Percentiles rank a stretch among this genome's conserved stretches.
Evolutionary conservation across 2,888 invertebrate species (phyloP).

Genomic region (Chymomyza caudatula): DNA sequence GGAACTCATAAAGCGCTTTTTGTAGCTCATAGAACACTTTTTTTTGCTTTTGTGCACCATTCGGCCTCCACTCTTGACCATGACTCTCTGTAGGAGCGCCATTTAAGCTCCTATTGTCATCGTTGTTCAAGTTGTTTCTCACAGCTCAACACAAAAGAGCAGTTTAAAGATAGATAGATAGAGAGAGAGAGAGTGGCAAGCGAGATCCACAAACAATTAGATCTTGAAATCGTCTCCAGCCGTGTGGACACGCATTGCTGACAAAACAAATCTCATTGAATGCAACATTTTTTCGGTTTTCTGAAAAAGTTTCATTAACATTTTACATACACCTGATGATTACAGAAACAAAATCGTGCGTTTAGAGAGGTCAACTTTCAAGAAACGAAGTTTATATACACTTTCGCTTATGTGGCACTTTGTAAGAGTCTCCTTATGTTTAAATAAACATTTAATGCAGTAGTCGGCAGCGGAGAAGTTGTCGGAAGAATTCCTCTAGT

Average conservation of each 20-base stretch:
- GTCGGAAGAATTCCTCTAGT: no score
- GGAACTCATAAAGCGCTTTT: not conserved
- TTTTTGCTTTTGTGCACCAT: constrained; percentile 26
- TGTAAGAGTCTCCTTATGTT: no score
- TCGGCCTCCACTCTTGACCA: constrained; percentile 16
- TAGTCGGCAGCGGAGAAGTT: no score
- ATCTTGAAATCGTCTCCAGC: constrained; percentile 52
- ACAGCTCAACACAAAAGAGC: constrained; percentile 63
- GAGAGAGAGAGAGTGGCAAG: not conserved
- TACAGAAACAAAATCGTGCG: not conserved
- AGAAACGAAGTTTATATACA: not conserved
- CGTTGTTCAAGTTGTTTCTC: constrained; percentile 48
- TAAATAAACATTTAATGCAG: no score
- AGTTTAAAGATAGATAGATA: constrained; percentile 29
- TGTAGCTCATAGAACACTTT: constrained; percentile 27
- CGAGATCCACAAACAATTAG: not conserved
- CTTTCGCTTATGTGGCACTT: no score
- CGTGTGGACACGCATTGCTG: constrained; percentile 61
- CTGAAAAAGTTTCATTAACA: constrained; percentile 57
- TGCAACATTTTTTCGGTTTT: constrained; percentile 36
- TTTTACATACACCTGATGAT: constrained; percentile 2
- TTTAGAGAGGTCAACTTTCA: not conserved
- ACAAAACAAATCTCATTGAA: constrained; percentile 19
- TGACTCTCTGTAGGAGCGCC: constrained; percentile 47
- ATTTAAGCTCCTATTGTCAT: constrained; percentile 51